Conservation (phyloP, 2,797 vertebrate genomes). For the Phoeniculus purpureus region DNA sequence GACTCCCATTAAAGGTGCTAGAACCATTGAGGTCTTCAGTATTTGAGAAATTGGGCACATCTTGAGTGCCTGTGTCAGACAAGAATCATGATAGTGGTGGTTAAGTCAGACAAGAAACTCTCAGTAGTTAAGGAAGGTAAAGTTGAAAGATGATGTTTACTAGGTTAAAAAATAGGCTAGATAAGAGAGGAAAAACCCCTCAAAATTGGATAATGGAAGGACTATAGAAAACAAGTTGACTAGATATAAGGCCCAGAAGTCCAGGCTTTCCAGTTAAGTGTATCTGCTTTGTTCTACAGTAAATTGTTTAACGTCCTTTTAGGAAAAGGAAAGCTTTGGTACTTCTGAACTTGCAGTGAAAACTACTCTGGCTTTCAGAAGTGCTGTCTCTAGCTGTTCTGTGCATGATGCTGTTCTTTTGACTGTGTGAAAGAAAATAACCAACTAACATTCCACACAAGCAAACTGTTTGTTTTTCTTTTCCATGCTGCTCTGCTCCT, state of each 20-base stretch:
- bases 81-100: neutral
- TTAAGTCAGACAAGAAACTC: neutral
- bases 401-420: constrained; percentile 38
- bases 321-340: neutral
- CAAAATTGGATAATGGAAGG: neutral
- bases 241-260: neutral
- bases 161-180: neutral
- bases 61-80: neutral
- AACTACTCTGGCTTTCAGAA: constrained; percentile 14
- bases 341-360: constrained; percentile 30
- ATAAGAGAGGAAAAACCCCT: neutral
- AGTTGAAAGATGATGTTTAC: neutral
- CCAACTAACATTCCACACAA: constrained; percentile 57
- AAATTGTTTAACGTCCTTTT: neutral
- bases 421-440: constrained; percentile 46
- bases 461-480: constrained; percentile 70
- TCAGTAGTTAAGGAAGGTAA: neutral
- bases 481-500: constrained; percentile 79
- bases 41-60: neutral
- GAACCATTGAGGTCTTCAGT: neutral
- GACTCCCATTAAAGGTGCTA: neutral
- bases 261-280: neutral
- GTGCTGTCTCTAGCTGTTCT: neutral
- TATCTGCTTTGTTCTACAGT: neutral
- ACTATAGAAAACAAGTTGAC: neutral